Conservation (phyloP, 2,888 invertebrate species). For the Temnothorax unifasciatus region DNA sequence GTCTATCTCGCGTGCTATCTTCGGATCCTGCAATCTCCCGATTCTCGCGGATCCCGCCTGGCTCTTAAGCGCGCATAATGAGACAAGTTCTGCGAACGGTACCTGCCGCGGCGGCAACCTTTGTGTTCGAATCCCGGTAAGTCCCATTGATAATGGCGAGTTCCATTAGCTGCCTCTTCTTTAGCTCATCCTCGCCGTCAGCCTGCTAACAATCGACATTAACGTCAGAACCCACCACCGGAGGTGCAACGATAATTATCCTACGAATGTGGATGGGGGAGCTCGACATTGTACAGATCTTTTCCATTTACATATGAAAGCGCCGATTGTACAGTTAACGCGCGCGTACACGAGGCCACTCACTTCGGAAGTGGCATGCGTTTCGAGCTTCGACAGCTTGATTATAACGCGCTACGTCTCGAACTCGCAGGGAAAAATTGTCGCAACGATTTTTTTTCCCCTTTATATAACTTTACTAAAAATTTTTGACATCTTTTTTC, state of each 20-base stretch:
- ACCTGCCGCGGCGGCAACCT: conserved; percentile 95
- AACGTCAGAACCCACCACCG: conserved; percentile 79
- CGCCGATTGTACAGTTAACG: conserved; percentile 18
- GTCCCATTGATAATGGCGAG: conserved; percentile 99
- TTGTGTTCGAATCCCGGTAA: conserved; percentile 97
- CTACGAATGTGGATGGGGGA: background rate
- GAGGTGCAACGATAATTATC: conserved; percentile 30
- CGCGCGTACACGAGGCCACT: background rate
- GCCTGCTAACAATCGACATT: conserved; percentile 91
- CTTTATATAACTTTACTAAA: background rate
- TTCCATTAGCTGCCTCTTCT: conserved; percentile 99
- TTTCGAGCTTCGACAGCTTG: background rate
- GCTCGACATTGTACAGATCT: conserved; percentile 31
- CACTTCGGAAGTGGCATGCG: background rate
- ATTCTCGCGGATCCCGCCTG: background rate
- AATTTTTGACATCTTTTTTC: background rate
- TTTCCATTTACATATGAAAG: conserved; percentile 42
- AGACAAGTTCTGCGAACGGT: conserved; percentile 75
- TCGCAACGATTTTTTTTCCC: background rate
- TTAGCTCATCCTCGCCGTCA: conserved; percentile 99
- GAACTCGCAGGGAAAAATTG: background rate
- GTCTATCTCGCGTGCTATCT: background rate
- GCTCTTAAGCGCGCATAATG: conserved; percentile 12
- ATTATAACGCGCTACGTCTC: background rate
- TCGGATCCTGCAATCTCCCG: background rate